Percentiles rank a stretch among this genome's conserved stretches.
Evolutionary conservation across 2,888 invertebrate species (phyloP).

Genomic region (Scrobipalpa costella): DNA sequence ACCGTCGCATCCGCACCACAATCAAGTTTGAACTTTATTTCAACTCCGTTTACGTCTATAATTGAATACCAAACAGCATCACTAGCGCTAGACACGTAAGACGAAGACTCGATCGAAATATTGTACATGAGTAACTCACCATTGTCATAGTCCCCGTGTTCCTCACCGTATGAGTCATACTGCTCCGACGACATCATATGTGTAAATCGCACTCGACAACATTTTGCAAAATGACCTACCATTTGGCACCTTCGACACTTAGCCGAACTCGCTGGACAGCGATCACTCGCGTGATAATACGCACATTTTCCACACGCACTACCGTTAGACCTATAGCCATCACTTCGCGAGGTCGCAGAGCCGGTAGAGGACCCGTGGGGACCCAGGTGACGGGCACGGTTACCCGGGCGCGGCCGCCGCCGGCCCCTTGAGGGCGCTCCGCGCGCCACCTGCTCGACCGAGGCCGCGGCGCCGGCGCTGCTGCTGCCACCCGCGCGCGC

Average conservation of each 20-base stretch:
- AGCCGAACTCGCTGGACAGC: background rate
- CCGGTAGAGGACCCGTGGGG: background rate
- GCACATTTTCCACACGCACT: background rate
- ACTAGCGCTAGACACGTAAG: background rate
- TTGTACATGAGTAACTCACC: slow-evolving; percentile 1
- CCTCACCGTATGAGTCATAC: slow-evolving; percentile 1
- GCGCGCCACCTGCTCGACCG: background rate
- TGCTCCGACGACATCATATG: background rate
- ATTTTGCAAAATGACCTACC: slow-evolving; percentile 1
- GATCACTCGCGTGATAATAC: background rate
- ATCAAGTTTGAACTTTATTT: background rate
- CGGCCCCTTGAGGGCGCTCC: background rate
- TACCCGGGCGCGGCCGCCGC: background rate
- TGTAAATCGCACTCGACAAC: background rate
- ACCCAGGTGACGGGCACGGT: background rate
- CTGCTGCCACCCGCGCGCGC: background rate
- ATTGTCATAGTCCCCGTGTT: background rate
- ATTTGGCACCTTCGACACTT: background rate
- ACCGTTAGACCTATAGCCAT: background rate
- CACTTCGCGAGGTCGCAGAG: no score
- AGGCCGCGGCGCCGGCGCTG: background rate
- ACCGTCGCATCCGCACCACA: no score
- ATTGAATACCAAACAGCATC: background rate
- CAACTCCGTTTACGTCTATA: background rate
- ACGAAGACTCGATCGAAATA: background rate